Percentiles rank a stretch among this genome's conserved stretches.
phyloP scores from a whole-genome alignment of 2,797 vertebrate species.

The Eupleurogrammus muticus region DNA sequence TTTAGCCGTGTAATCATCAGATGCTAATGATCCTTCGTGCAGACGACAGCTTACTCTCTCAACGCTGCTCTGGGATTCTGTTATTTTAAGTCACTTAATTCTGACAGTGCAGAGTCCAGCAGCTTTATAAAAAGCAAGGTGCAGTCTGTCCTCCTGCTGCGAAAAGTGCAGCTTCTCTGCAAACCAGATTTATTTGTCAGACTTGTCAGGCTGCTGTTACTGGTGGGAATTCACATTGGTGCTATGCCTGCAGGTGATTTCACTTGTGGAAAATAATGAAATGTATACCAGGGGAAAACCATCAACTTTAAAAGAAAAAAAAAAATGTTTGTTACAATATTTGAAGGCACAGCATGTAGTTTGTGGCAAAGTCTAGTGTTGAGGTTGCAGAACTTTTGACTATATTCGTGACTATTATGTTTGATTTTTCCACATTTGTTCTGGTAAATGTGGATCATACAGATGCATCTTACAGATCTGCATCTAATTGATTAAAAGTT shows the following conservation, averaged over 20 bases:
- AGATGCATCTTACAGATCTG: too few relatives aligned
- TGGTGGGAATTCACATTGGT: slow-evolving; percentile 13
- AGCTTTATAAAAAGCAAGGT: slow-evolving; percentile 13
- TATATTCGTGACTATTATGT: too few relatives aligned
- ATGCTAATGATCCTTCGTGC: not conserved
- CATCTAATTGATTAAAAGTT: too few relatives aligned
- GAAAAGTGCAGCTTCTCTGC: slow-evolving; percentile 27
- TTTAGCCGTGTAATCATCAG: not conserved
- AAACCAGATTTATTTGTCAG: slow-evolving; percentile 6
- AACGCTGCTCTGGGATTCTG: slow-evolving; percentile 2
- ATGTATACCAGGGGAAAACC: not conserved
- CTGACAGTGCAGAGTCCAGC: slow-evolving; percentile 30
- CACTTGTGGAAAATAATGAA: slow-evolving; percentile 25
- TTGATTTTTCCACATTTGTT: too few relatives aligned
- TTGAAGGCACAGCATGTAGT: not conserved
- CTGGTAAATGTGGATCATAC: too few relatives aligned
- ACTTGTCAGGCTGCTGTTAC: slow-evolving; percentile 16
- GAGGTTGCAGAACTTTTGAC: too few relatives aligned
- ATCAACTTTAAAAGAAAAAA: too few relatives aligned
- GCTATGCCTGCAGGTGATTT: slow-evolving; percentile 8
- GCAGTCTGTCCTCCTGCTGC: slow-evolving; percentile 7
- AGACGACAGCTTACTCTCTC: not conserved
- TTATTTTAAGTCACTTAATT: slow-evolving; percentile 6
- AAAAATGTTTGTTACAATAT: not conserved
- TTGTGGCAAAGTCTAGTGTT: too few relatives aligned